Evolutionary conservation across 2,797 vertebrate genomes (phyloP).

Genomic region (Amazona finschi): DNA sequence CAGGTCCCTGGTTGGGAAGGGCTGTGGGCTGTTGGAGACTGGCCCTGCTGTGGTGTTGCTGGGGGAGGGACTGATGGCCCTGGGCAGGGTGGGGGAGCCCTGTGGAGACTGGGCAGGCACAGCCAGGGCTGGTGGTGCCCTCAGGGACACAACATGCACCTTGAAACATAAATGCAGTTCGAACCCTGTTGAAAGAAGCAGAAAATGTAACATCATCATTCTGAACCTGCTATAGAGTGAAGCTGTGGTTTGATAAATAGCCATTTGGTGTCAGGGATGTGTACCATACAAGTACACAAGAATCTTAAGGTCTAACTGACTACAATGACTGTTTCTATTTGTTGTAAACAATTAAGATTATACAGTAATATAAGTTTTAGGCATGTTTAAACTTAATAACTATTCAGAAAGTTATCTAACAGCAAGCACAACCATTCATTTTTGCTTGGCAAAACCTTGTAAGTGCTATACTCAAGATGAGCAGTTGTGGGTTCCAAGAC

Average conservation of each 20-base stretch:
- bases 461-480: neutral
- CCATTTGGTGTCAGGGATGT: neutral
- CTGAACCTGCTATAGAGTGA: neutral
- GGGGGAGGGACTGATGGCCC: neutral
- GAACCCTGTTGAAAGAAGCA: neutral
- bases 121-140: neutral
- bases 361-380: neutral
- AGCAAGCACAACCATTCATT: neutral
- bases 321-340: neutral
- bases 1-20: accelerated
- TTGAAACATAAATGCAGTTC: neutral
- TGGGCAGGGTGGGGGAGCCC: accelerated
- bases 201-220: neutral
- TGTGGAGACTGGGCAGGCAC: accelerated
- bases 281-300: neutral
- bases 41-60: accelerated
- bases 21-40: neutral
- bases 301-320: neutral
- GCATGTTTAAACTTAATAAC: neutral
- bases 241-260: neutral
- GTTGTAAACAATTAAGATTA: neutral
- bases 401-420: neutral
- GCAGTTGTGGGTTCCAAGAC: neutral
- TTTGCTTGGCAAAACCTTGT: neutral
- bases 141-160: neutral